phyloP scores from a whole-genome alignment of 2,797 vertebrate species.

The Dermochelys coriacea region DNA sequence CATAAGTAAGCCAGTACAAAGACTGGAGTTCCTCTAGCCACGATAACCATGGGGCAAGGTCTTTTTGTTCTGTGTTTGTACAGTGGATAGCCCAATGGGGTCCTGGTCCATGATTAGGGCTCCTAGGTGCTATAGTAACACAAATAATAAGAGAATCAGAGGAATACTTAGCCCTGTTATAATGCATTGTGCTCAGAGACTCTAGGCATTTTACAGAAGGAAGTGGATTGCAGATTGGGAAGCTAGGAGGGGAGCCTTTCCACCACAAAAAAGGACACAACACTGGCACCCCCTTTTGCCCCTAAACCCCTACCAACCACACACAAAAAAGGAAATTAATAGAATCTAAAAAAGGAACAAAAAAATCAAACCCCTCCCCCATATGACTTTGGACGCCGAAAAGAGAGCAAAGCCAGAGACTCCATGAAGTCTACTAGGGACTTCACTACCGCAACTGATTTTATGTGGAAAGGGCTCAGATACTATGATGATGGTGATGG shows the following conservation, averaged over 20 bases:
- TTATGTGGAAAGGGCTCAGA: constrained; percentile 22
- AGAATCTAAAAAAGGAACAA: constrained; percentile 13
- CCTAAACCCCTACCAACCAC: constrained; percentile 32
- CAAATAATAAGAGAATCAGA: background rate
- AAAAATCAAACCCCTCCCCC: background rate
- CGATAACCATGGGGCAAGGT: background rate
- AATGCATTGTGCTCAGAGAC: background rate
- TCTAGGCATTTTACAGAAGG: background rate
- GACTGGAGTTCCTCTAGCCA: background rate
- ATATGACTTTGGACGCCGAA: background rate
- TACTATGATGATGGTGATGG: constrained; percentile 11
- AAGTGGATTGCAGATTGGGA: background rate
- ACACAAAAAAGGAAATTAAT: constrained; percentile 5
- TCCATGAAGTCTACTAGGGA: background rate
- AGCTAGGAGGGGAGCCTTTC: background rate
- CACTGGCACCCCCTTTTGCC: background rate
- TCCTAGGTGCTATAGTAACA: background rate
- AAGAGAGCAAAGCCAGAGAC: constrained; percentile 14
- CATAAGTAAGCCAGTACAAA: background rate
- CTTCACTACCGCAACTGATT: background rate
- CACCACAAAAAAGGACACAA: background rate
- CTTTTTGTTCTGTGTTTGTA: no score
- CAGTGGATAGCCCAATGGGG: background rate
- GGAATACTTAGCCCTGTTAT: background rate
- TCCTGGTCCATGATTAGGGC: background rate